Conservation (phyloP, 1,140 invertebrate genomes). For the Stegodyphus mimosarum region DNA sequence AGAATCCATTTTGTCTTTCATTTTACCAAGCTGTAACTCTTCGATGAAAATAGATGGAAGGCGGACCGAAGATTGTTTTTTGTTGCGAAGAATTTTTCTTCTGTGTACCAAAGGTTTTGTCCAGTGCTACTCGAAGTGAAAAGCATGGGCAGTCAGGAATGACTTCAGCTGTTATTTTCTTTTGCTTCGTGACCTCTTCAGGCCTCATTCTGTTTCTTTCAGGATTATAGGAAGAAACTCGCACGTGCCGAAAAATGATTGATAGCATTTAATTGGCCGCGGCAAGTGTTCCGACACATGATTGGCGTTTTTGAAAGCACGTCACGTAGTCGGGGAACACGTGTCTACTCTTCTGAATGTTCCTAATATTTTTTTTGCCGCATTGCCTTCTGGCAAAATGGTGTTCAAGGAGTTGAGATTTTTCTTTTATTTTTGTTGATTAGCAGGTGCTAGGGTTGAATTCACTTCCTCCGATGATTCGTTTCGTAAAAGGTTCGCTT, state of each 20-base stretch:
- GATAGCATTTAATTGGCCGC: slow-evolving; percentile 52
- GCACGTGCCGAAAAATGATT: slow-evolving; percentile 50
- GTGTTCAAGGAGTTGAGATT: slow-evolving; percentile 35
- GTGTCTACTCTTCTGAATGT: slow-evolving; percentile 5
- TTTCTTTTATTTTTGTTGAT: slow-evolving; percentile 9
- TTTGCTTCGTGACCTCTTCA: neutral
- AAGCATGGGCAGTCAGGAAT: neutral
- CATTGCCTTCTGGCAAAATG: neutral
- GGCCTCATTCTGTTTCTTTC: neutral
- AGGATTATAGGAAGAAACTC: neutral
- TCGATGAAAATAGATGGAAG: too few relatives aligned
- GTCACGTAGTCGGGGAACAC: slow-evolving; percentile 37
- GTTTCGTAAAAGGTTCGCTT: neutral
- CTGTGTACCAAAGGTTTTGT: neutral
- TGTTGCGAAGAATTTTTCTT: too few relatives aligned
- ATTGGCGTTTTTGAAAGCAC: slow-evolving; percentile 47
- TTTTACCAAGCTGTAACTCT: too few relatives aligned
- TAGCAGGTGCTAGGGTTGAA: slow-evolving; percentile 24
- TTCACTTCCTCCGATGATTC: neutral
- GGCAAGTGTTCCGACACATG: slow-evolving; percentile 48
- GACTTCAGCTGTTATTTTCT: neutral
- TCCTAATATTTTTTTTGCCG: neutral
- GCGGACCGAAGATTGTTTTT: too few relatives aligned
- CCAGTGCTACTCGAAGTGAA: neutral
- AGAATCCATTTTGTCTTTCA: too few relatives aligned